A percentile compares a stretch with the other conserved stretches of the same genome.
These are phyloP conservation scores for Raja brachyura DNA, from an alignment of 2,113 vertebrate species.

Conservation along the genomic window DNA sequence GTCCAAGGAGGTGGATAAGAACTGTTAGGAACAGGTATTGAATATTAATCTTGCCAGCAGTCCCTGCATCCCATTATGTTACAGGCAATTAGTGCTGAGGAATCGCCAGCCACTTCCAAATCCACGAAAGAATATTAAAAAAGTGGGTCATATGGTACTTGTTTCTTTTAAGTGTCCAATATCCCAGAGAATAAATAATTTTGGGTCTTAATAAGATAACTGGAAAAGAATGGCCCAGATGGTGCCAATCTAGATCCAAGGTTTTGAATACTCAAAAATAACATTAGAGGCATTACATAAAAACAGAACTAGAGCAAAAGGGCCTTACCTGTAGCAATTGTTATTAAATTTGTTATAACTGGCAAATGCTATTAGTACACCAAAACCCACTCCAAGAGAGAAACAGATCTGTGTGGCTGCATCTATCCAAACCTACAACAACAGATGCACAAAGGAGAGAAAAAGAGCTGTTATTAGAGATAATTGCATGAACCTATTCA, in stretches of 20 bases:
- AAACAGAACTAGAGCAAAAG: conserved; percentile 17
- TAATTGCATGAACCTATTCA: conserved; percentile 69
- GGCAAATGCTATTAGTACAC: conserved; percentile 77
- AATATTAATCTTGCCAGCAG: too few relatives aligned
- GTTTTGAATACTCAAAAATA: conserved; percentile 45
- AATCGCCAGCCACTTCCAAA: too few relatives aligned
- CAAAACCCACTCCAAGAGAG: conserved; percentile 76
- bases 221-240: background rate
- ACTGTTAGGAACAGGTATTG: too few relatives aligned
- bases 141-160: background rate
- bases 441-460: conserved; percentile 57
- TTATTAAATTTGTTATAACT: conserved; percentile 82
- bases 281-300: conserved; percentile 45
- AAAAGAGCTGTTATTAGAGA: conserved; percentile 69
- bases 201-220: background rate
- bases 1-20: too few relatives aligned
- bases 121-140: too few relatives aligned
- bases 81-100: too few relatives aligned
- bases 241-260: background rate
- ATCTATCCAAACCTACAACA: conserved; percentile 71
- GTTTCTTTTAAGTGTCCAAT: background rate
- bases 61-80: too few relatives aligned
- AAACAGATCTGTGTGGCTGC: conserved; percentile 78
- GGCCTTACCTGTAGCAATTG: conserved; percentile 72
- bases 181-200: background rate